A percentile compares a stretch with the other conserved stretches of the same genome.
Evolutionary conservation across 2,888 invertebrate species (phyloP).

Genomic region (Ennomos erosarius): DNA sequence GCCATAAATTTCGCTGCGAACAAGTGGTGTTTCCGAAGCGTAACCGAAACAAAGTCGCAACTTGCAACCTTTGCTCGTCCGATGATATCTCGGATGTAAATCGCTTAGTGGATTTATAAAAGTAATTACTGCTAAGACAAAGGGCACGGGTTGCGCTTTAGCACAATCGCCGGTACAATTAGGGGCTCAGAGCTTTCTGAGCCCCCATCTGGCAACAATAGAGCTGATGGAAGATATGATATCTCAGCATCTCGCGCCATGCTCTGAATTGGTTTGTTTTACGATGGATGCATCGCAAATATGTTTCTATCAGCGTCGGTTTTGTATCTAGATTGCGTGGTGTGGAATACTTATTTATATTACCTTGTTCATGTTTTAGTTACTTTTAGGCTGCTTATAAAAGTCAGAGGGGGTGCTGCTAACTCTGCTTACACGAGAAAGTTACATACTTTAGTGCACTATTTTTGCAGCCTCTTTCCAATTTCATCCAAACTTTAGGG

Average conservation of each 20-base stretch:
- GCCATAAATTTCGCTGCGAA: conserved; percentile 35
- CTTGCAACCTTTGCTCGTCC: conserved; percentile 66
- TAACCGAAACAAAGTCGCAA: conserved; percentile 65
- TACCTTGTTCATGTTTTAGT: no score
- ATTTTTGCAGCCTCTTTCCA: no score
- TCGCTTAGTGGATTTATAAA: conserved; percentile 72
- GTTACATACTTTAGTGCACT: no score
- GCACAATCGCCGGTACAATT: conserved; percentile 52
- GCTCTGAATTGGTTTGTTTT: conserved; percentile 74
- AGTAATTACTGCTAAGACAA: conserved; percentile 72
- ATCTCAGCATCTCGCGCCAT: conserved; percentile 64
- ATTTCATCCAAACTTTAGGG: no score
- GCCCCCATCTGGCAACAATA: conserved; percentile 68
- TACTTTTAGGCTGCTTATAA: no score
- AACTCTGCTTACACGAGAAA: no score
- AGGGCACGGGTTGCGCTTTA: conserved; percentile 60
- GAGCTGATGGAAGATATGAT: conserved; percentile 68
- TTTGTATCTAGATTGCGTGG: conserved; percentile 8
- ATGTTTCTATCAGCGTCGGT: conserved; percentile 18
- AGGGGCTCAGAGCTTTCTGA: conserved; percentile 50
- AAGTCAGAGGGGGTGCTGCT: no score
- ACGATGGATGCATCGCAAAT: conserved; percentile 38
- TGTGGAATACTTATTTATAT: neutral
- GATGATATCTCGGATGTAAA: conserved; percentile 67
- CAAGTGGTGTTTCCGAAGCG: conserved; percentile 47